Conservation (phyloP, 2,797 vertebrate species). For the Ciconia nigra region DNA sequence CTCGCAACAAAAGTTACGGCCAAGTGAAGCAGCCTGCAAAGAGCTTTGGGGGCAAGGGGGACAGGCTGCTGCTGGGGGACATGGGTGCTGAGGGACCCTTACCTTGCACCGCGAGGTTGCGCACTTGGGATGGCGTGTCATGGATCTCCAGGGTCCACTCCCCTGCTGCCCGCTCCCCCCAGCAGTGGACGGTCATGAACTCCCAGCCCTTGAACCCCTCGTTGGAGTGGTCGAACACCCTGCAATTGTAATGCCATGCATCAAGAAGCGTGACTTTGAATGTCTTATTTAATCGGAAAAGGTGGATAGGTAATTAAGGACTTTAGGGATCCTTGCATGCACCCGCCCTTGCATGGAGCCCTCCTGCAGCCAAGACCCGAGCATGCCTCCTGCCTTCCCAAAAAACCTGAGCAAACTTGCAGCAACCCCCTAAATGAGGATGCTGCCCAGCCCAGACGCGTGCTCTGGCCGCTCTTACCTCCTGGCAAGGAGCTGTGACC, state of each 20-base stretch:
- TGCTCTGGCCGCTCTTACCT: slow-evolving; percentile 70
- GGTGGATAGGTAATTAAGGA: background rate
- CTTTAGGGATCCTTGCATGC: background rate
- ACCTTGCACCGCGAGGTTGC: slow-evolving; percentile 85
- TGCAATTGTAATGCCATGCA: background rate
- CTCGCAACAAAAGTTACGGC: background rate
- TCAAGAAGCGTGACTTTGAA: background rate
- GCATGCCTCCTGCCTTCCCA: background rate
- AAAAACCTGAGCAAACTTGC: background rate
- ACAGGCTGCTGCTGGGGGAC: background rate
- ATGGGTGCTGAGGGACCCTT: slow-evolving; percentile 12
- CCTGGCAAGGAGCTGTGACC: slow-evolving; percentile 86
- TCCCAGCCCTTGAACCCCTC: slow-evolving; percentile 94
- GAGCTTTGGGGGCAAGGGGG: fast-evolving
- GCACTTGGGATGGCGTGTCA: slow-evolving; percentile 84
- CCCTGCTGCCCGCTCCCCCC: slow-evolving; percentile 88
- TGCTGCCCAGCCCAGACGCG: fast-evolving
- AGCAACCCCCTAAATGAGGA: background rate
- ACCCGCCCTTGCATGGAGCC: background rate
- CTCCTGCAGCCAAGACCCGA: background rate
- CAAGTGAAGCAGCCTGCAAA: background rate
- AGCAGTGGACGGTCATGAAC: slow-evolving; percentile 94
- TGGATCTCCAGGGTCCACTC: slow-evolving; percentile 89
- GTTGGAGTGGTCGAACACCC: slow-evolving; percentile 86
- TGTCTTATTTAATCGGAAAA: background rate